Base-by-base conservation (phyloP, 2,113 vertebrate genomes). In the Taxidea taxus region DNA sequence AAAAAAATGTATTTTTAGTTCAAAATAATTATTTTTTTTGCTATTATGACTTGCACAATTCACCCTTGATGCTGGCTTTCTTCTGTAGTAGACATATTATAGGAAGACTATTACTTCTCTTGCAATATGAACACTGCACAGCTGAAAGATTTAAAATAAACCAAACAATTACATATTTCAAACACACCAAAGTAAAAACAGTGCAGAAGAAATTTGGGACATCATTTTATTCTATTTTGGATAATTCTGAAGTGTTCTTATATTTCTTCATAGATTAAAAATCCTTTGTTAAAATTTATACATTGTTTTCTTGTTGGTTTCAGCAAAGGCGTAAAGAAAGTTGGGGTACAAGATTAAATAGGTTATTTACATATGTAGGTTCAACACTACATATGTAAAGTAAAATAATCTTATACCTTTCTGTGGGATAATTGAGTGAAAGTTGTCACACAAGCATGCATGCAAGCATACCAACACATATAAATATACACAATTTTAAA, bases 1-100 rank as follows among this genome's bases (percentile, higher is more conserved):
- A 56, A 56, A 97, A 95, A 97, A 77, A 81, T 81, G 47, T 62
- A 95, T 96, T 94, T 96, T 94, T 96, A 80, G 84, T 96, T 91
- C 14, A 87, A 84, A 93, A 87, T 70, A 62, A 6, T 75, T 91
- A 34, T 58, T 80, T 75, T 92, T 93, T 96, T 93, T 87, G 9
- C 39, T 77, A 21, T 90, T 90, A 14, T 91, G 31, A 39, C 11
- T 92, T 82, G 58, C 21, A 96, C 4, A 94, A 29, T 44, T 90
- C 37, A 77, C 9, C 37, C 62, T 81, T 92, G 18, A 86, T 87
- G 16, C 37, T 87, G 34, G 90, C 39, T 29, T 87, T n/a, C 49
- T 15, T 37, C 6, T 87, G 25, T 11, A 68, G 81, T 31, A 94
- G 12, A 20, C 9, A 39, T 87, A 42, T 56, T 49, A 13, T 60